phyloP scores from a whole-genome alignment of 1,140 invertebrate species.

The Arctopsyche grandis region DNA sequence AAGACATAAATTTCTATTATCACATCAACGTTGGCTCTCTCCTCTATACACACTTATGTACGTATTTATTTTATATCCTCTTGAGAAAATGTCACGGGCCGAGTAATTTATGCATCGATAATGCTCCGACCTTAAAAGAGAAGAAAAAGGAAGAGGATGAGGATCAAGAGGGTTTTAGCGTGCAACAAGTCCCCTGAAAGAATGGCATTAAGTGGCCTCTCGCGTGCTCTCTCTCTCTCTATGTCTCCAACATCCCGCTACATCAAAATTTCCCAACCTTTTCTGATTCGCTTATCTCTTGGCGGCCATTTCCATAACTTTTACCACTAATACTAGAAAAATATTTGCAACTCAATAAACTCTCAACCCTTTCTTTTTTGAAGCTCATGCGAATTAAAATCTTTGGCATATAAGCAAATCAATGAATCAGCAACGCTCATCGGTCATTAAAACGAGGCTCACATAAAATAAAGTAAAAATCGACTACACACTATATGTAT shows the following conservation, averaged over 20 bases:
- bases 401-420: no score
- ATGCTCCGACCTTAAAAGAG: background rate
- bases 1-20: conserved; percentile 4
- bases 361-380: no score
- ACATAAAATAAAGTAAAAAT: no score
- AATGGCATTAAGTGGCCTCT: background rate
- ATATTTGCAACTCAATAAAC: no score
- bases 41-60: background rate
- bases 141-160: background rate
- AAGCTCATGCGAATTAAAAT: no score
- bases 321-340: no score
- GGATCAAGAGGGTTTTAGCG: background rate
- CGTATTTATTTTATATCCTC: background rate
- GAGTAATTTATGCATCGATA: background rate
- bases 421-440: no score
- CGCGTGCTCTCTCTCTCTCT: background rate
- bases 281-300: no score
- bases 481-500: no score
- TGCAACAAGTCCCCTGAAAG: background rate
- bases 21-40: background rate
- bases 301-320: no score
- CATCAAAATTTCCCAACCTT: no score
- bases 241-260: background rate
- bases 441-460: no score
- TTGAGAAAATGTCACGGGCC: background rate